These are phyloP conservation scores for Dermatemys mawii DNA, from an alignment of 2,113 vertebrate species.

Conservation along the genomic window DNA sequence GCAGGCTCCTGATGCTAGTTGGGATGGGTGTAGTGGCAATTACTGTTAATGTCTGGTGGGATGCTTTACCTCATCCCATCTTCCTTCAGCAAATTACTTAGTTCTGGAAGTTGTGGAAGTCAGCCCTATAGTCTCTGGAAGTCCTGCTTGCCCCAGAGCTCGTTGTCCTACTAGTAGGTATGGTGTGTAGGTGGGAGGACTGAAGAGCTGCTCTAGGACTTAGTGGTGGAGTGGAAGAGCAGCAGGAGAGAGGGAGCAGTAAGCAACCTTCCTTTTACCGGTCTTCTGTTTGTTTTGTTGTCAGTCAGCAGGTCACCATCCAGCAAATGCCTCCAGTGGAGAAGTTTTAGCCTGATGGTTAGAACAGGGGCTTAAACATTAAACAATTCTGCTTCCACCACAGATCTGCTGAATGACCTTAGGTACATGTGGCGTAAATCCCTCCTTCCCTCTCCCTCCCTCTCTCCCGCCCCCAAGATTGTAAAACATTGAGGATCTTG, in stretches of 20 bases:
- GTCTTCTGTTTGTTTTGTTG: background rate
- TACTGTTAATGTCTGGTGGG: background rate
- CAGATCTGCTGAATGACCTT: background rate
- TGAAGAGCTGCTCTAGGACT: background rate
- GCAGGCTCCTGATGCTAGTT: background rate
- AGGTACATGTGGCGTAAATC: no score
- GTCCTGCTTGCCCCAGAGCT: background rate
- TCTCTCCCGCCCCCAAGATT: background rate
- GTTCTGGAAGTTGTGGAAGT: background rate
- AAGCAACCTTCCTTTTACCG: background rate
- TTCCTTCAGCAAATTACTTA: background rate
- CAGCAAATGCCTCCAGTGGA: background rate
- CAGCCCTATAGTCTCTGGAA: background rate
- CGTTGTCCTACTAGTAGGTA: background rate
- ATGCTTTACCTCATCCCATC: background rate
- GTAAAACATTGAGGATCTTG: background rate
- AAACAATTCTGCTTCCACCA: background rate
- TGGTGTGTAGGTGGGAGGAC: background rate
- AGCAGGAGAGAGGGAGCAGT: background rate
- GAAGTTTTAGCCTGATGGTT: background rate
- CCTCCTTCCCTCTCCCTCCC: no score
- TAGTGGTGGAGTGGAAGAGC: background rate
- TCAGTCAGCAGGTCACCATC: background rate
- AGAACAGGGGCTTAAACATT: background rate
- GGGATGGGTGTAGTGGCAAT: background rate